Percentiles rank a stretch among this genome's conserved stretches.
Conservation (phyloP, 2,113 vertebrate genomes). For the Perca schrenkii region DNA sequence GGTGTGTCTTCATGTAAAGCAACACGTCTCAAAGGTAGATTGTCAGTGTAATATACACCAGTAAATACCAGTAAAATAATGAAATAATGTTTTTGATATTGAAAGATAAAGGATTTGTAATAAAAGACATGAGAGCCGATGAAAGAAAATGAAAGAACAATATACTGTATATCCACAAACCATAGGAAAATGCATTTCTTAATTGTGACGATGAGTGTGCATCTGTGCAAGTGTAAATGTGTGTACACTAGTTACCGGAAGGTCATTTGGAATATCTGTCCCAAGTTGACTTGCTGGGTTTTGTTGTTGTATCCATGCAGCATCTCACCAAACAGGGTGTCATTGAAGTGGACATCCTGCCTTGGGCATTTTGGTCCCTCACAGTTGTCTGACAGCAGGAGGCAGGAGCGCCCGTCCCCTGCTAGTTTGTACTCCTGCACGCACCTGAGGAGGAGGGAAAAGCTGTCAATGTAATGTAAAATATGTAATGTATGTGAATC, state of each 20-base stretch:
- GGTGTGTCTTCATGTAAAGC: slow-evolving; percentile 44
- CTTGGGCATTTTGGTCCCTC: slow-evolving; percentile 93
- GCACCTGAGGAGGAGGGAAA: slow-evolving; percentile 83
- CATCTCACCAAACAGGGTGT: slow-evolving; percentile 98
- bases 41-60: slow-evolving; percentile 13
- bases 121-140: neutral
- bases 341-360: slow-evolving; percentile 91
- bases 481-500: neutral
- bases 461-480: slow-evolving; percentile 36
- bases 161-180: neutral
- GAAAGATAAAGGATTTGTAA: neutral
- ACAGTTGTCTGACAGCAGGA: slow-evolving; percentile 93
- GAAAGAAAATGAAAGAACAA: slow-evolving; percentile 7
- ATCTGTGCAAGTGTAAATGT: slow-evolving; percentile 32
- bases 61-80: slow-evolving; percentile 15
- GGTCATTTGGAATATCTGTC: slow-evolving; percentile 98
- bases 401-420: slow-evolving; percentile 94
- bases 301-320: slow-evolving; percentile 97
- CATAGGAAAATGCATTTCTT: neutral
- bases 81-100: slow-evolving; percentile 4
- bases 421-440: slow-evolving; percentile 98
- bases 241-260: slow-evolving; percentile 89
- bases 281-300: slow-evolving; percentile 93
- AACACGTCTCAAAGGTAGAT: slow-evolving; percentile 35
- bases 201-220: neutral